Conservation (phyloP, 2,888 invertebrate species). For the Cenopis cana region DNA sequence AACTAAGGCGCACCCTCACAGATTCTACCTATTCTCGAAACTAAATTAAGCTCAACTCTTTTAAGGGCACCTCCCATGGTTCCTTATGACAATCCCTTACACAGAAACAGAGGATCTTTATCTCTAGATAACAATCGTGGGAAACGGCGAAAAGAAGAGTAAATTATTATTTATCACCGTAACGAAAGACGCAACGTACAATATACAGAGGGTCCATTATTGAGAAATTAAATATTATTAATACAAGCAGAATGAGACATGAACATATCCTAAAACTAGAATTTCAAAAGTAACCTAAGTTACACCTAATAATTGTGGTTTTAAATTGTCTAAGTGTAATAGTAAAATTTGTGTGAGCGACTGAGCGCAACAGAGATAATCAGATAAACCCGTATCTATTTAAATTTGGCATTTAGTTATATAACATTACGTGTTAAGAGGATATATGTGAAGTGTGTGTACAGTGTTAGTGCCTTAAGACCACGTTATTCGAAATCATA, state of each 20-base stretch:
- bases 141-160: slow-evolving; percentile 45
- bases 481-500: too few species aligned
- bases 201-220: slow-evolving; percentile 3
- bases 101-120: slow-evolving; percentile 8
- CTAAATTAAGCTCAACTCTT: not conserved
- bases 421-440: too few species aligned
- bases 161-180: slow-evolving; percentile 65
- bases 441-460: too few species aligned
- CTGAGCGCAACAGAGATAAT: too few species aligned
- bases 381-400: too few species aligned
- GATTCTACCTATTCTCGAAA: not conserved
- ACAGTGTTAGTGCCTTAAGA: too few species aligned
- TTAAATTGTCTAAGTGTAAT: too few species aligned
- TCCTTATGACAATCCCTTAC: slow-evolving; percentile 20
- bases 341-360: too few species aligned
- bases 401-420: too few species aligned
- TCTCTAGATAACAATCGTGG: slow-evolving; percentile 42
- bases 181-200: slow-evolving; percentile 24
- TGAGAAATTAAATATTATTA: not conserved
- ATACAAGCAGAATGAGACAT: not conserved
- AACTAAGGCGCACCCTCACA: too few species aligned
- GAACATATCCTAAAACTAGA: not conserved
- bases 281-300: too few species aligned
- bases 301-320: too few species aligned
- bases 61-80: slow-evolving; percentile 33